Evolutionary conservation across 1,140 invertebrate genomes (phyloP), one percentile per base, ranked within the genome.

Genomic region (Drosophila pandora): DNA sequence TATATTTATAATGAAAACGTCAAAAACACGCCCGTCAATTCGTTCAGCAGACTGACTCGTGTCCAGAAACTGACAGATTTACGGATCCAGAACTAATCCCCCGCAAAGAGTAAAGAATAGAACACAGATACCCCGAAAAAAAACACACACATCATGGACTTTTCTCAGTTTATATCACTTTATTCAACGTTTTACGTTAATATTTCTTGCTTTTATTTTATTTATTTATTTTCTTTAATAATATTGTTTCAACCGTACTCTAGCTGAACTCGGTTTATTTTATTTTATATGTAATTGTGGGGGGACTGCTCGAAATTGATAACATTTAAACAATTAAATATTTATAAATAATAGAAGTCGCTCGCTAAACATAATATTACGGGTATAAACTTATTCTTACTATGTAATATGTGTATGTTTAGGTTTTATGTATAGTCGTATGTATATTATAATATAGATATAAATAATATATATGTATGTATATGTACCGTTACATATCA

Each of bases 121-220:
- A 62, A 57, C 21, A 28, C 25, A 2, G 12, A 22, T 9, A 63
- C 47, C 50, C 30, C 63, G 25, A 30, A 30, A 34, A 37, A 17
- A 56, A 43, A 34, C 34, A 63, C 6, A 47, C 10, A n/a, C 9
- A 52, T 17, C 6, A 5, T 8, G 13, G 41, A 8, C 21, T 47
- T 47, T 21, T 60, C 78, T 60, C 39, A 65, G 52, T 82, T 83
- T 82, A 54, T 82, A 83, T 83, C 79, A 83, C 79, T 83, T 83
- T 83, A 83, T 83, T 83, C 75, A 83, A 83, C 79, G 79, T 81
- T 83, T 75, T 82, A 82, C 79, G 75, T 82, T 82, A 75, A 70
- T 82, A 69, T 74, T 63, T 64, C 12, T 43, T 43, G 41, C 41
- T 43, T 43, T 43, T 43, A 21, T 21, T 43, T 43, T n/a, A 37